A percentile compares a stretch with the other conserved stretches of the same genome.
Evolutionary conservation across 2,888 invertebrate species (phyloP).

Genomic region (Polyommatus iphigenia): DNA sequence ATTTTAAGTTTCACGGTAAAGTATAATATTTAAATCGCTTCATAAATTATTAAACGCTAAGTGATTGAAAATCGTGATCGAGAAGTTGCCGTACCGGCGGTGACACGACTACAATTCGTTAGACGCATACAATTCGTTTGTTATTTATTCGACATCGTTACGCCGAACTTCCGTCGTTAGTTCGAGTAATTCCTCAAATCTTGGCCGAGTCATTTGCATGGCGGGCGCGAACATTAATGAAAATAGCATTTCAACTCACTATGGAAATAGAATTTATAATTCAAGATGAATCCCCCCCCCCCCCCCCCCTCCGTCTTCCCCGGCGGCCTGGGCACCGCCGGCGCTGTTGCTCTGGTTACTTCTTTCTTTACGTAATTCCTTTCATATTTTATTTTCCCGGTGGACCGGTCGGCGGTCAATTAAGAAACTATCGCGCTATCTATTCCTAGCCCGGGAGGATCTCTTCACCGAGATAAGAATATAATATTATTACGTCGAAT

Average conservation of each 20-base stretch:
- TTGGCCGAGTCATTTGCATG: constrained; percentile 14
- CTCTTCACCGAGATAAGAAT: neutral
- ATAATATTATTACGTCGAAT: neutral
- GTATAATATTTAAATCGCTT: neutral
- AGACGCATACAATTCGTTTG: neutral
- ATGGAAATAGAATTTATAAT: constrained; percentile 7
- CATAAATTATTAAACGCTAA: neutral
- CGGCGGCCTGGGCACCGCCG: neutral
- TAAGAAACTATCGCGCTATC: neutral
- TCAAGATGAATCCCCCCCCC: neutral
- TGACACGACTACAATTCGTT: neutral
- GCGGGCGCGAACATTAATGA: constrained; percentile 5
- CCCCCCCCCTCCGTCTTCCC: neutral
- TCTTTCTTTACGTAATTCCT: neutral
- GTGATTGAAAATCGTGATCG: neutral
- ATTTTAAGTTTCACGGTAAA: too few species aligned
- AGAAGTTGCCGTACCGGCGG: neutral
- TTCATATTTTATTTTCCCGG: neutral
- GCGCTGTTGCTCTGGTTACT: neutral
- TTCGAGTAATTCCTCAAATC: neutral
- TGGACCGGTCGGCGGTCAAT: neutral
- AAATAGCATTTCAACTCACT: neutral
- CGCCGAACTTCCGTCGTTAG: neutral
- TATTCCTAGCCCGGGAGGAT: neutral
- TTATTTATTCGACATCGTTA: neutral